Percentiles rank a stretch among this genome's conserved stretches.
Conservation (phyloP, 2,113 vertebrate species). For the Sinocyclocheilus maitianheensis region DNA sequence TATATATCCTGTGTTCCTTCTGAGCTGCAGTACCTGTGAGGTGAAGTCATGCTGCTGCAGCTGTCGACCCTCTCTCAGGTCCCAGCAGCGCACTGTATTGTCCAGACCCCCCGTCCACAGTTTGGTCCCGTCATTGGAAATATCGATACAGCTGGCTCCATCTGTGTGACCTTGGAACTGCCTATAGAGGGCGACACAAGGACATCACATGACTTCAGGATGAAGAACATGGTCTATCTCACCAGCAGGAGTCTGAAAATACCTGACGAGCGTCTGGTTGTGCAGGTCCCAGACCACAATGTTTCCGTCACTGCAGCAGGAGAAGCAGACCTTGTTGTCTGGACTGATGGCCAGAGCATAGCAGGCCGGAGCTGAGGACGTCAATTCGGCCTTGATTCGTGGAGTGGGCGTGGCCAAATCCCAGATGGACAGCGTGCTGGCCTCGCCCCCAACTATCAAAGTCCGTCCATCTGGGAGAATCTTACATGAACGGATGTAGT, state of each 20-base stretch:
- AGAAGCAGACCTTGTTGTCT: constrained; percentile 99
- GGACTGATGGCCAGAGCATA: constrained; percentile 98
- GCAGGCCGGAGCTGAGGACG: constrained; percentile 95
- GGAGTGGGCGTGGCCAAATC: constrained; percentile 97
- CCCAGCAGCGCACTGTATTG: no score
- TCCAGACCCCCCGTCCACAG: no score
- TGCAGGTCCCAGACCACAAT: constrained; percentile 99
- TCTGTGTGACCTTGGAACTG: no score
- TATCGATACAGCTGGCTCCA: no score
- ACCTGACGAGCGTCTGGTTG: constrained; percentile 98
- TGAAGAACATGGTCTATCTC: constrained; percentile 6
- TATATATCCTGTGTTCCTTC: no score
- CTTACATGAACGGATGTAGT: constrained; percentile 98
- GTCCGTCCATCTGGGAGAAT: constrained; percentile 94
- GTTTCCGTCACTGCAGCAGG: constrained; percentile 98
- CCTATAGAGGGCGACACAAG: no score
- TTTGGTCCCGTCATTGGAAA: no score
- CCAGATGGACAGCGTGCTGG: constrained; percentile 98
- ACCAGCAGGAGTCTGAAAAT: constrained; percentile 46
- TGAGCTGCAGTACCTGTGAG: no score
- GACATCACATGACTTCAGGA: no score
- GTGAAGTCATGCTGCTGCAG: no score
- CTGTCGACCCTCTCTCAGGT: no score
- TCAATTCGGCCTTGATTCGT: constrained; percentile 97
- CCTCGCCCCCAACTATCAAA: constrained; percentile 96